These are phyloP conservation scores for Rhea pennata DNA, from an alignment of 2,113 vertebrate genomes.

Conservation along the genomic window DNA sequence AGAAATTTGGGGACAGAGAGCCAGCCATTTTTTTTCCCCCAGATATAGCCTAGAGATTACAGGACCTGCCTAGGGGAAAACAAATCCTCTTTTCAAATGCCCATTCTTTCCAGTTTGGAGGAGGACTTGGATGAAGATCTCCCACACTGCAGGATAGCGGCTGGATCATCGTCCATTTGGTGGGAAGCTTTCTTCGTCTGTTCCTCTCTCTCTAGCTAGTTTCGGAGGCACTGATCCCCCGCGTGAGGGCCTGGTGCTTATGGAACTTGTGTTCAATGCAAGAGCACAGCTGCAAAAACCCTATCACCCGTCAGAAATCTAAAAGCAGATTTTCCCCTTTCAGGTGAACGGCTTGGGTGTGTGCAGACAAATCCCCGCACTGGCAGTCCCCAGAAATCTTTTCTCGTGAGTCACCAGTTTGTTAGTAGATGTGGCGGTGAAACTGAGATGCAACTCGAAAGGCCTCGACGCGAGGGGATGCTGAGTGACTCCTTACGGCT, in stretches of 20 bases:
- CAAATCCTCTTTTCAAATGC: background rate
- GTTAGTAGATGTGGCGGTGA: background rate
- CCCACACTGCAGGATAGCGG: background rate
- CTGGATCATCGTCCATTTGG: background rate
- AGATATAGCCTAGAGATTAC: background rate
- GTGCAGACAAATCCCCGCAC: too few species aligned
- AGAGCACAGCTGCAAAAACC: background rate
- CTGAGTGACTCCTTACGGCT: background rate
- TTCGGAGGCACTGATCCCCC: background rate
- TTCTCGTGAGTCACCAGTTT: background rate
- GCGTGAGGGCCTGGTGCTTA: background rate
- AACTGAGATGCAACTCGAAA: background rate
- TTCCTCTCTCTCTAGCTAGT: background rate
- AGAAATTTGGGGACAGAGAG: too few species aligned
- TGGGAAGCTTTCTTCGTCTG: background rate
- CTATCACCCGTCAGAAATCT: background rate
- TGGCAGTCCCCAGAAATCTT: background rate
- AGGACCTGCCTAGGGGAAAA: background rate
- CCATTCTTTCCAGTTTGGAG: background rate
- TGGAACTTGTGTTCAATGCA: background rate
- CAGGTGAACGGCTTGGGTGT: background rate
- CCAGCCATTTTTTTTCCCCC: background rate
- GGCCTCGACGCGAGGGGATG: too few species aligned
- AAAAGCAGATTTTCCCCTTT: background rate
- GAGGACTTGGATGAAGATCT: background rate